These are phyloP conservation scores for Rhabdomys pumilio DNA, from an alignment of 2,797 vertebrate genomes.

Conservation along the genomic window DNA sequence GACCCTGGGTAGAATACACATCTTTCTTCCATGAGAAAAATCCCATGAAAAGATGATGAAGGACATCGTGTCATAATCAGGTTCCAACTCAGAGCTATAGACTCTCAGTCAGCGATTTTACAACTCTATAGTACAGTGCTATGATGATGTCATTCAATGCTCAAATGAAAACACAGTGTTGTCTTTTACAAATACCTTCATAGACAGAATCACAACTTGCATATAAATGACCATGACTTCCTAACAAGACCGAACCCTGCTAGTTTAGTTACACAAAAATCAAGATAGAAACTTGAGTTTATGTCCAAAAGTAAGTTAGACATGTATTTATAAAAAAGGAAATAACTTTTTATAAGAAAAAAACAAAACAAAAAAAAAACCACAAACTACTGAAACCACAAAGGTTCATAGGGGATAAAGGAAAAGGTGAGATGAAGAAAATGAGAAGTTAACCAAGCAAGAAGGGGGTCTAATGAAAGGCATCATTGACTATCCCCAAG, in stretches of 20 bases:
- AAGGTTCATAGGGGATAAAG: conserved; percentile 88
- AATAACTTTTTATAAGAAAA: conserved; percentile 71
- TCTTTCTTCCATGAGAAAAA: conserved; percentile 62
- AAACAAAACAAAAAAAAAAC: conserved; percentile 51
- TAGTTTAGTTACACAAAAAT: conserved; percentile 81
- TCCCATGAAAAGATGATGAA: conserved; percentile 44
- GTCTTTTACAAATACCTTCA: conserved; percentile 70
- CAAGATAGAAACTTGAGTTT: conserved; percentile 82
- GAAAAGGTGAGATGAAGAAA: conserved; percentile 87
- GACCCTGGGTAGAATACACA: not conserved
- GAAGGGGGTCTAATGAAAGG: conserved; percentile 88
- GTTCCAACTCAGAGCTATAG: not conserved
- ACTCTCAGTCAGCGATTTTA: conserved; percentile 73
- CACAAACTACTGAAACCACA: conserved; percentile 82
- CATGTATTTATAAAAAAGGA: conserved; percentile 75
- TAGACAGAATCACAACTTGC: conserved; percentile 78
- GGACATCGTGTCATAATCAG: conserved; percentile 42
- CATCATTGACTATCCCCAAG: conserved; percentile 88
- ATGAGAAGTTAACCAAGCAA: conserved; percentile 88
- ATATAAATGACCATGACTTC: conserved; percentile 85
- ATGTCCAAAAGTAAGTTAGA: conserved; percentile 73
- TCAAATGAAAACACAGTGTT: conserved; percentile 71
- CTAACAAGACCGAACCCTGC: conserved; percentile 48
- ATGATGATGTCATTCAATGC: conserved; percentile 50
- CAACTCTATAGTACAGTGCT: conserved; percentile 72